Evolutionary conservation across 2,888 invertebrate genomes (phyloP), one percentile per base, ranked within the genome.

Genomic region (Calliphora vomitoria): DNA sequence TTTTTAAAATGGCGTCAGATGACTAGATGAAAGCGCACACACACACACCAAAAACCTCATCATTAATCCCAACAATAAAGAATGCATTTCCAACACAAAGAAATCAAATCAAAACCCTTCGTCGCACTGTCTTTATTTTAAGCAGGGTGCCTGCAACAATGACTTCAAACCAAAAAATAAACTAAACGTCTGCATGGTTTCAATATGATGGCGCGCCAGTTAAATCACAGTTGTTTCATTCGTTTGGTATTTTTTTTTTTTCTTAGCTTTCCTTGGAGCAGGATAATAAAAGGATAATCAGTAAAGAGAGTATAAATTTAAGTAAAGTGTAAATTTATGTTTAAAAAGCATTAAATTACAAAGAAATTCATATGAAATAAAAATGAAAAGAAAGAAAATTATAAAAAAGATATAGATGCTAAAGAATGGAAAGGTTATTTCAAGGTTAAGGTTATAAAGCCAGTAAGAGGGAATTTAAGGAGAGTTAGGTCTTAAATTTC

Each of bases 311-410:
- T 71, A 85, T 81, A 81, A 81, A 85, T 81, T 69, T 55, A 53
- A 35, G 81, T 55, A 75, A 62, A 81, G 18, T 72, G 74, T 25
- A 41, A 80, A 80, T 85, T 80, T 60, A 79, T 80, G n/a, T 18
- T 35, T 4, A 35, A 68, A n/a, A 18, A 20, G 31, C 13, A 69
- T 68, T 68, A 38, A 79, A 60, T 69, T 58, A 18, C 8, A 31
- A 13, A 20, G 10, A 69, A 50, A 31, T 44, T 10, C 66, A 74
- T 25, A 18, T n/a, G 18, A 47, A 68, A 31, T 8, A 64, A 44
- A 62, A 50, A 15, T 8, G 44, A 11, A 10, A 44, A 44, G 11
- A 1, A 44, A 44, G 44, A 44, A 44, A 44, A 11, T 10, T 11
- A 11, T 8, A 11, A 3, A 4, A 44, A 44, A 11, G 44, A 11